These are phyloP conservation scores for Taphrorychus bicolor DNA, from an alignment of 2,888 invertebrate species.

Conservation along the genomic window DNA sequence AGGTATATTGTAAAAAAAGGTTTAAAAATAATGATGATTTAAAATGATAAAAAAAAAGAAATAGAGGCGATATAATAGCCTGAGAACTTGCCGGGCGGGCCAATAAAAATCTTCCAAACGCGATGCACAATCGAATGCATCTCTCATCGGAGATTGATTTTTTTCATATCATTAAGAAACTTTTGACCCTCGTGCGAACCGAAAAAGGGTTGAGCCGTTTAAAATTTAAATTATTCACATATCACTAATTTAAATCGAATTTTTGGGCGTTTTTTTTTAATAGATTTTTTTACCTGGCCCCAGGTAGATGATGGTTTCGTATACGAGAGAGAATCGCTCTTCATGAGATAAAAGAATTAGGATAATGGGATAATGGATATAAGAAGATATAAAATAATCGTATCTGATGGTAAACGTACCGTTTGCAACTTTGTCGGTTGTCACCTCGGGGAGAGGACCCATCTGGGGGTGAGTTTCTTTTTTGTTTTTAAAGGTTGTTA, in stretches of 20 bases:
- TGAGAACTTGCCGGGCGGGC: neutral
- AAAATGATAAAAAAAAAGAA: neutral
- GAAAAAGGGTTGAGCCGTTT: constrained; percentile 39
- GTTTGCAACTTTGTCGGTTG: constrained; percentile 10
- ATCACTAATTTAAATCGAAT: constrained; percentile 41
- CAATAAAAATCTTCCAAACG: neutral
- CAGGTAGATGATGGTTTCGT: constrained; percentile 38
- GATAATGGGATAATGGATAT: constrained; percentile 18
- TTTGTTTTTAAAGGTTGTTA: neutral
- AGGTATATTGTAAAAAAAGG: neutral
- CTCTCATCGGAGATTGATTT: constrained; percentile 21
- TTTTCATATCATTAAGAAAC: constrained; percentile 37
- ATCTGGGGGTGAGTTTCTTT: neutral
- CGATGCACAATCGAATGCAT: constrained; percentile 10
- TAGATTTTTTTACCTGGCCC: constrained; percentile 38
- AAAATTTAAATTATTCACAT: constrained; percentile 39
- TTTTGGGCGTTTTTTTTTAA: constrained; percentile 39
- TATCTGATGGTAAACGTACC: neutral
- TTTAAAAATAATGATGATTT: neutral
- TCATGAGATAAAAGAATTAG: constrained; percentile 31
- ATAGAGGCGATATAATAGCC: neutral
- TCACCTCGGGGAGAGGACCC: neutral
- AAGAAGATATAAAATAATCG: constrained; percentile 1
- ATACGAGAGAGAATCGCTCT: constrained; percentile 8
- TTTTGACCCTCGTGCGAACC: constrained; percentile 40